Evolutionary conservation across 2,888 invertebrate species (phyloP), one percentile per base, ranked within the genome.

Genomic region (Spisula solida): DNA sequence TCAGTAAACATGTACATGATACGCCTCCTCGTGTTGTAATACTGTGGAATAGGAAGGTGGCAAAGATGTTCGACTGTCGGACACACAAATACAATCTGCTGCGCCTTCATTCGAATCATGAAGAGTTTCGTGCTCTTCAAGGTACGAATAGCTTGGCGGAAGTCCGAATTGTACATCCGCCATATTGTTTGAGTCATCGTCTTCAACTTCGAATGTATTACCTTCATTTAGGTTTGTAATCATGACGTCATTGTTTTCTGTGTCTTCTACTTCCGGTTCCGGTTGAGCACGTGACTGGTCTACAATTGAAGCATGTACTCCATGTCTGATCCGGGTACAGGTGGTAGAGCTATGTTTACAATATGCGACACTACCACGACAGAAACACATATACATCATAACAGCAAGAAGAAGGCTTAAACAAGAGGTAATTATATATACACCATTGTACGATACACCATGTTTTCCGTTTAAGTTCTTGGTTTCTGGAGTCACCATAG

Each of bases 41-140:
- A 75, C 75, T 16, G 75, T 75, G 5, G 75, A 75, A 14, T 75
- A 75, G 5, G 75, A 75, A 31, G 75, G 75, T 31, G 75, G 75
- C 31, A 75, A 14, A 25, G 25, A 25, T n/a, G 60, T 25, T n/a
- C n/a, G n/a, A 8, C 25, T 66, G 8, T 66, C 60, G 4, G 60
- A 66, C 25, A 66, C 10, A 25, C 25, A 25, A 5, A 16, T 51
- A 51, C 51, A 10, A 1, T 1, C 1, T 8, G 8, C 25, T 60
- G 20, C 2, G 0, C 14, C 6, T 31, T 34, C 75, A 2, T 29
- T 25, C 29, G n/a, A 29, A 25, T 29, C 25, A 12, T 25, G 14
- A 8, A 34, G 34, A 75, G 34, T 8, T 31, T 16, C 10, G 14
- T 75, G 31, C 34, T 75, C 5, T 34, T 75, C 75, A 25, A 75